phyloP scores from a whole-genome alignment of 1,140 invertebrate species.

The Drosophila gunungcola region DNA sequence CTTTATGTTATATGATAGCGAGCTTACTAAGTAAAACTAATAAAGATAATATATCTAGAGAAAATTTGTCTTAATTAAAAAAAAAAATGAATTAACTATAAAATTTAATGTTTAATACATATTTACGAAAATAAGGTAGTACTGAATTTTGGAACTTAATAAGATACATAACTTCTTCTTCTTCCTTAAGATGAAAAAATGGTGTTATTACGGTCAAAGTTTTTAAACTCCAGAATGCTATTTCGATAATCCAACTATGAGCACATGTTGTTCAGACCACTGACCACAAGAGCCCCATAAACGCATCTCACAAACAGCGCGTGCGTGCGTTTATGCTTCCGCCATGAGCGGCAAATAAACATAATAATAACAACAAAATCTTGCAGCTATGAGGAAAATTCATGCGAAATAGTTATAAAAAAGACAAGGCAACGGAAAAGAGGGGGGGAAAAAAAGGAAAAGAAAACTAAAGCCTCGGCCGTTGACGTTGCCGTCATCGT shows the following conservation, averaged over 20 bases:
- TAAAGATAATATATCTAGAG: no score
- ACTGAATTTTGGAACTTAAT: no score
- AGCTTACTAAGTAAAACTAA: background rate
- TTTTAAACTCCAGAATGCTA: background rate
- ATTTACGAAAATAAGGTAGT: no score
- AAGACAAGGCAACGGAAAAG: slow-evolving; percentile 12
- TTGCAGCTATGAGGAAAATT: slow-evolving; percentile 46
- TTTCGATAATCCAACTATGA: slow-evolving; percentile 2
- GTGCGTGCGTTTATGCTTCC: slow-evolving; percentile 64
- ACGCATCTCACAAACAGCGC: slow-evolving; percentile 37
- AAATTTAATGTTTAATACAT: no score
- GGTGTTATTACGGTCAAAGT: no score
- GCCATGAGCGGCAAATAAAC: slow-evolving; percentile 42
- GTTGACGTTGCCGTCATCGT: slow-evolving; percentile 57
- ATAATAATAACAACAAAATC: slow-evolving; percentile 26
- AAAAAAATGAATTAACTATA: no score
- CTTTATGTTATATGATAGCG: background rate
- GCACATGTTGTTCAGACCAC: slow-evolving; percentile 4
- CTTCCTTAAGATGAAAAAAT: no score
- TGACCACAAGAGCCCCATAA: slow-evolving; percentile 33
- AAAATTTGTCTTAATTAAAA: no score
- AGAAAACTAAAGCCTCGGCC: slow-evolving; percentile 56
- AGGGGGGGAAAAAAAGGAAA: slow-evolving; percentile 22
- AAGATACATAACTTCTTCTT: no score
- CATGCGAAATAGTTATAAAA: slow-evolving; percentile 73